These are phyloP conservation scores for Arion vulgaris DNA, from an alignment of 1,140 invertebrate genomes.

Conservation along the genomic window DNA sequence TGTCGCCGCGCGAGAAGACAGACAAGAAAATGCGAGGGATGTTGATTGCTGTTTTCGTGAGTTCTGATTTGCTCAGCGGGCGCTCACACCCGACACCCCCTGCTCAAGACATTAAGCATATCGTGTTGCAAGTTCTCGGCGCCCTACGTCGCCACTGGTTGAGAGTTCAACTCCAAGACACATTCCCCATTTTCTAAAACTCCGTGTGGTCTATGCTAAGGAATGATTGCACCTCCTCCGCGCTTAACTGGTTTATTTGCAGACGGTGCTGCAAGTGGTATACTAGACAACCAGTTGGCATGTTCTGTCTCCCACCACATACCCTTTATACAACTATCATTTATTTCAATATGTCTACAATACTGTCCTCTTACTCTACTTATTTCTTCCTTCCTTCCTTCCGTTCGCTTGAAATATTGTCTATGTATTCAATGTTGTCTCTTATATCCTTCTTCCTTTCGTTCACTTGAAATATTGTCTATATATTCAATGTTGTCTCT, in stretches of 20 bases:
- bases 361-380: no score
- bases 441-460: no score
- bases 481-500: no score
- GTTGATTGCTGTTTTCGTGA: conserved; percentile 3
- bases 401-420: no score
- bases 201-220: conserved; percentile 3
- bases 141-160: conserved; percentile 17
- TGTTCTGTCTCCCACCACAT: no score
- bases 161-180: neutral
- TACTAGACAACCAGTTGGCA: no score
- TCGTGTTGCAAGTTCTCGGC: conserved; percentile 9
- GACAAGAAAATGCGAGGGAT: neutral
- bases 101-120: conserved; percentile 23
- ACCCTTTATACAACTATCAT: no score
- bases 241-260: neutral
- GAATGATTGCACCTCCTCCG: neutral
- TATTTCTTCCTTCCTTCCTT: no score
- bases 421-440: no score
- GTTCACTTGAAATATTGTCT: no score
- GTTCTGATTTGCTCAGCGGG: conserved; percentile 13
- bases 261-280: neutral
- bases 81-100: neutral
- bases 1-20: neutral
- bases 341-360: no score
- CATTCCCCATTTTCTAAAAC: neutral